phyloP scores from a whole-genome alignment of 2,888 invertebrate genomes.

The Microplitis deprimator region DNA sequence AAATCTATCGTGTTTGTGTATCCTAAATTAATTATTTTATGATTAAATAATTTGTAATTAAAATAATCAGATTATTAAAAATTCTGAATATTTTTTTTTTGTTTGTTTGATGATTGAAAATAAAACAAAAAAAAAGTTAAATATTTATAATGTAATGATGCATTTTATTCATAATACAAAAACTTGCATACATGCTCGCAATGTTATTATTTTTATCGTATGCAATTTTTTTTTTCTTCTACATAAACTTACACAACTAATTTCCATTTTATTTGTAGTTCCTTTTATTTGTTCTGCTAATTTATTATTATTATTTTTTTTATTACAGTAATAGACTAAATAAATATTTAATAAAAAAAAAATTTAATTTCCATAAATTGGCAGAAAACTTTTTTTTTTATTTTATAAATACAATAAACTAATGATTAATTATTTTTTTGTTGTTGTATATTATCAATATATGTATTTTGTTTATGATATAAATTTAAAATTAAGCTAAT shows the following conservation, averaged over 20 bases:
- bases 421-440: no score
- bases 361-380: constrained; percentile 30
- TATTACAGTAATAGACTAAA: no score
- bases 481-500: no score
- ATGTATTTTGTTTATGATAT: no score
- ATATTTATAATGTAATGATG: not conserved
- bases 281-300: not conserved
- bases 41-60: no score
- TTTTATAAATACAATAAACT: constrained; percentile 43
- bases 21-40: not conserved
- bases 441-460: no score
- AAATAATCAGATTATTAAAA: not conserved
- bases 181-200: constrained; percentile 15
- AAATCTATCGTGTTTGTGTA: not conserved
- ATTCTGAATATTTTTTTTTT: not conserved
- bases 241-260: constrained; percentile 15
- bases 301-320: not conserved
- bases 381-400: constrained; percentile 44
- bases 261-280: not conserved
- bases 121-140: not conserved
- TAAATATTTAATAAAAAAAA: not conserved
- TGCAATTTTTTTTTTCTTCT: not conserved
- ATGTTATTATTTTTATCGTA: not conserved
- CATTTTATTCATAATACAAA: not conserved
- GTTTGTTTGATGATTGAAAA: no score